These are phyloP conservation scores for Bombycilla garrulus DNA, from an alignment of 2,113 vertebrate species.

Conservation along the genomic window DNA sequence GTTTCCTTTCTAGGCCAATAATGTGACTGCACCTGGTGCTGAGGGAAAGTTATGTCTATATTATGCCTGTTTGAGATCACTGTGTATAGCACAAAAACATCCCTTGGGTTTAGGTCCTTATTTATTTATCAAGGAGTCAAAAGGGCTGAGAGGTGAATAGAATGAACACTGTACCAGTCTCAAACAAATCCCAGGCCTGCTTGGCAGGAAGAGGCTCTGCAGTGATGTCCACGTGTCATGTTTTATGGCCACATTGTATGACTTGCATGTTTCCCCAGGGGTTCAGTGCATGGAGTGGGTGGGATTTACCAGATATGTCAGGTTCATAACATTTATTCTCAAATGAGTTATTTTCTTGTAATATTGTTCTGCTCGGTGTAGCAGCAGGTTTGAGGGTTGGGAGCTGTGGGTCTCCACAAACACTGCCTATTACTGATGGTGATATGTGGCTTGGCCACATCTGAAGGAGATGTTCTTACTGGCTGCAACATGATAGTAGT, in stretches of 20 bases:
- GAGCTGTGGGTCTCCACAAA: background rate
- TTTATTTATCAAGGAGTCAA: background rate
- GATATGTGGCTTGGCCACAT: background rate
- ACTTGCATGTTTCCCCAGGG: background rate
- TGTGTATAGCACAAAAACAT: background rate
- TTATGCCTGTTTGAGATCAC: background rate
- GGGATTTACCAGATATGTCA: background rate
- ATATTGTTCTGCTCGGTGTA: background rate
- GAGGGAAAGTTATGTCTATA: background rate
- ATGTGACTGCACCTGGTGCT: background rate
- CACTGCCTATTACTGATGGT: background rate
- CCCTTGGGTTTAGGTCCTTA: background rate
- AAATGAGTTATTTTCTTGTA: background rate
- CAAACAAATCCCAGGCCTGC: background rate
- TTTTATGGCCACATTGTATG: background rate
- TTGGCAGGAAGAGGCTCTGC: background rate
- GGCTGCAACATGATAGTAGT: background rate
- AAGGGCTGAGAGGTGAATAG: background rate
- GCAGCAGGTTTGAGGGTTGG: background rate
- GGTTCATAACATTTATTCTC: background rate
- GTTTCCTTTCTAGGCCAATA: background rate
- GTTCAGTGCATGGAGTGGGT: background rate
- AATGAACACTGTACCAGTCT: background rate
- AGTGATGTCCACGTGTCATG: accelerated
- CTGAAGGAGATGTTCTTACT: background rate